phyloP scores from a whole-genome alignment of 2,797 vertebrate species.

The Phrynocephalus forsythii region DNA sequence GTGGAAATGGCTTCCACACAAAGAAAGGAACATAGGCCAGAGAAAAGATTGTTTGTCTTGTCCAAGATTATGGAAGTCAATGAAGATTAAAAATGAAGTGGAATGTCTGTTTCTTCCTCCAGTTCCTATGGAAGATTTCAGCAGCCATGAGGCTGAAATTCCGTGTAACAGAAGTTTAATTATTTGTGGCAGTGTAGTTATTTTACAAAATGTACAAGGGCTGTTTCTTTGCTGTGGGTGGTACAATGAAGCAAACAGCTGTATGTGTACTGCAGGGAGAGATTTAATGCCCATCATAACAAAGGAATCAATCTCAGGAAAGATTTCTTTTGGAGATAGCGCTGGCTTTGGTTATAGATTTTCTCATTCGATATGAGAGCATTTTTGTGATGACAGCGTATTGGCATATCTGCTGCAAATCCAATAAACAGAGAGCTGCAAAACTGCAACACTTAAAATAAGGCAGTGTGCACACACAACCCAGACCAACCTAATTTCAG shows the following conservation, averaged over 20 bases:
- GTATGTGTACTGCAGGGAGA: conserved; percentile 52
- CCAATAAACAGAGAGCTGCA: conserved; percentile 30
- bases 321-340: conserved; percentile 31
- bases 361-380: conserved; percentile 47
- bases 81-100: conserved; percentile 57
- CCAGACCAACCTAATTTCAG: conserved; percentile 72
- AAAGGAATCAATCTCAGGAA: conserved; percentile 41
- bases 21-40: conserved; percentile 55
- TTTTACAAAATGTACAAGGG: conserved; percentile 40
- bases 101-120: conserved; percentile 37
- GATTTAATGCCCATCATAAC: conserved; percentile 53
- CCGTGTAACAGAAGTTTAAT: conserved; percentile 54
- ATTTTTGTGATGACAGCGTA: conserved; percentile 27
- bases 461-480: conserved; percentile 59
- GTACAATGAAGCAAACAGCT: conserved; percentile 59
- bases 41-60: conserved; percentile 59
- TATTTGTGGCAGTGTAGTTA: conserved; percentile 61
- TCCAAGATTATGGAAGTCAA: conserved; percentile 51
- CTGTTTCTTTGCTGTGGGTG: conserved; percentile 62
- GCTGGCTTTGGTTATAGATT: conserved; percentile 52
- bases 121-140: conserved; percentile 42
- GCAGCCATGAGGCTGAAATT: conserved; percentile 45
- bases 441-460: conserved; percentile 57
- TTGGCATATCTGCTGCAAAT: conserved; percentile 42
- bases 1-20: conserved; percentile 57